Conservation (phyloP, 2,797 vertebrate species). For the Onychomys torridus region DNA sequence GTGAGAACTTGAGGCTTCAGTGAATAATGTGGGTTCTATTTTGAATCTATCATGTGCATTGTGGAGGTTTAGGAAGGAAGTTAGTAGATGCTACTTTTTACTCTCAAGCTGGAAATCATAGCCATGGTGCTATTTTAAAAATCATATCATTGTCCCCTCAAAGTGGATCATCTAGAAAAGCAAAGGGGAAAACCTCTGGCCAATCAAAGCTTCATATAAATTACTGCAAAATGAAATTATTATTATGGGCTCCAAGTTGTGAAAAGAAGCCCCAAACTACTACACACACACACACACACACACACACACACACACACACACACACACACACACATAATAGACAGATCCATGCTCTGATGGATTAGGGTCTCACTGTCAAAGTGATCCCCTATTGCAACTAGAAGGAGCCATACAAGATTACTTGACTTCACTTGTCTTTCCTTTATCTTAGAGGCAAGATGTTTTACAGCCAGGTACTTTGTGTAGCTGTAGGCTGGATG, state of each 20-base stretch:
- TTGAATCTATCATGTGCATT: neutral
- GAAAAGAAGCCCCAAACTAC: neutral
- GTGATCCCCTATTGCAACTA: neutral
- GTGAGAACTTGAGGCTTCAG: neutral
- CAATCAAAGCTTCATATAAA: neutral
- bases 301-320: neutral
- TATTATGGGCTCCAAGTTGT: neutral
- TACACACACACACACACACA: neutral
- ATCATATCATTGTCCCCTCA: neutral
- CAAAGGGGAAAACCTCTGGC: neutral
- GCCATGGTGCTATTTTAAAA: neutral
- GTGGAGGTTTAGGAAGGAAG: neutral
- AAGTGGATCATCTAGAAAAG: neutral
- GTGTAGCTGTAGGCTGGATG: neutral
- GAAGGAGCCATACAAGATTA: neutral
- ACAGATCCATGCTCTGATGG: neutral
- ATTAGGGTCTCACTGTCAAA: neutral
- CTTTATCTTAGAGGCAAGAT: constrained; percentile 4
- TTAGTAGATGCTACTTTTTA: neutral
- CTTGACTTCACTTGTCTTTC: neutral
- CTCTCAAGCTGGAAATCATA: neutral
- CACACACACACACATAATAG: neutral
- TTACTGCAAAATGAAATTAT: neutral
- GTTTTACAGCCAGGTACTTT: neutral
- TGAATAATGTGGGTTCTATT: neutral